These are phyloP conservation scores for Palythoa caribaeorum DNA, from an alignment of 92 coral and sea anemone species.

Conservation along the genomic window DNA sequence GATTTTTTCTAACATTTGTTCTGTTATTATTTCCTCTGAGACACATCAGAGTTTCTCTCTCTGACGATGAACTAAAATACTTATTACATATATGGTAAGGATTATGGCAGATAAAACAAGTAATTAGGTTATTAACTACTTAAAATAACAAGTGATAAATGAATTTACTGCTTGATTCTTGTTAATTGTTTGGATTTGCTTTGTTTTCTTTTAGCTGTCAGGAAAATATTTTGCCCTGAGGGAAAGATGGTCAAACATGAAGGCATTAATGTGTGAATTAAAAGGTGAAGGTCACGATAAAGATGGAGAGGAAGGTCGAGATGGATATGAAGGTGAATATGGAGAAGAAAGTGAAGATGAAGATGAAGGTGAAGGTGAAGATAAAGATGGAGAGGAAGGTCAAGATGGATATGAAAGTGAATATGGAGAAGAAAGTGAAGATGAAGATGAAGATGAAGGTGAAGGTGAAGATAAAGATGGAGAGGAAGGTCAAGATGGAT, in stretches of 20 bases:
- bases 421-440: not conserved
- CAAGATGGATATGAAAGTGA: not conserved
- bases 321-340: not conserved
- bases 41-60: too few species aligned
- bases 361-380: not conserved
- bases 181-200: not conserved
- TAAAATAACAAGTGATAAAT: too few species aligned
- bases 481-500: not conserved
- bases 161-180: not conserved
- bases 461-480: not conserved
- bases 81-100: too few species aligned
- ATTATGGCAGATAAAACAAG: too few species aligned
- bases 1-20: too few species aligned
- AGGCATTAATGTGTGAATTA: not conserved
- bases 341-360: not conserved
- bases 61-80: too few species aligned
- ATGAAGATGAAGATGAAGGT: not conserved
- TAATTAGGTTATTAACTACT: too few species aligned
- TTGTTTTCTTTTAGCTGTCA: constrained; percentile 6
- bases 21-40: too few species aligned
- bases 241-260: constrained; percentile 9
- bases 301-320: not conserved
- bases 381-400: too few species aligned
- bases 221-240: not conserved
- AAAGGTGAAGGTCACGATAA: not conserved